Base-by-base conservation (phyloP, 1,140 invertebrate species). In the Drosophila subobscura region DNA sequence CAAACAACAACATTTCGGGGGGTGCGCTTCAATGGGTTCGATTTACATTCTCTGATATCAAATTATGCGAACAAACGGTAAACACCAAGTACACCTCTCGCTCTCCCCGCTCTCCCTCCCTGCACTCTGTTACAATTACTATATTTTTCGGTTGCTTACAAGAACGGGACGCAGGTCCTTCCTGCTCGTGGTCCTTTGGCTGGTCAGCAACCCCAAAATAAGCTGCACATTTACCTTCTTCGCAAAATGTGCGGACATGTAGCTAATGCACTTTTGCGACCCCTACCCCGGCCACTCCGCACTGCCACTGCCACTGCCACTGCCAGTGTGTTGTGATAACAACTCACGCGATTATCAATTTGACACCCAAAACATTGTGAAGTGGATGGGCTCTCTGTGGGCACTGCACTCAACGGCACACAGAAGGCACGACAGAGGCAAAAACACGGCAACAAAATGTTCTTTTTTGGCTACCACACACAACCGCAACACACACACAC, bases 331-430 rank as follows among this genome's bases (percentile, higher is more conserved):
- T 86, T 86, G 83, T 88, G 84, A 83, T 88, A 88, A 86, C 71
- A 78, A 86, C 83, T 79, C 83, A 86, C 77, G 78, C 83, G 83
- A 88, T 88, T 88, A 88, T 88, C 83, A 88, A 88, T 88, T 88
- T 88, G 83, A 88, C 83, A 88, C 83, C 75, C 81, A 81, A 88
- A 79, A 37, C 72, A 76, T 58, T 77, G 65, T 71, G 55, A 47
- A 58, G 55, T 58, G 44, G 55, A 58, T 55, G 53, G 29, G 41
- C 16, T 20, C 16, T 58, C 10, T 37, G 33, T 29, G 27, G 27
- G 27, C 27, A 29, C 33, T 37, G 7, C 63, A 56, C 50, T 54
- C 50, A 16, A 68, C 47, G 63, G 63, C 44, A 37, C 52, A 56
- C 27, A 25, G 60, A 23, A 45, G 51, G 20, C 80, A 86, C 81